Evolutionary conservation across 2,797 vertebrate genomes (phyloP).

Genomic region (Clarias fuscus): DNA sequence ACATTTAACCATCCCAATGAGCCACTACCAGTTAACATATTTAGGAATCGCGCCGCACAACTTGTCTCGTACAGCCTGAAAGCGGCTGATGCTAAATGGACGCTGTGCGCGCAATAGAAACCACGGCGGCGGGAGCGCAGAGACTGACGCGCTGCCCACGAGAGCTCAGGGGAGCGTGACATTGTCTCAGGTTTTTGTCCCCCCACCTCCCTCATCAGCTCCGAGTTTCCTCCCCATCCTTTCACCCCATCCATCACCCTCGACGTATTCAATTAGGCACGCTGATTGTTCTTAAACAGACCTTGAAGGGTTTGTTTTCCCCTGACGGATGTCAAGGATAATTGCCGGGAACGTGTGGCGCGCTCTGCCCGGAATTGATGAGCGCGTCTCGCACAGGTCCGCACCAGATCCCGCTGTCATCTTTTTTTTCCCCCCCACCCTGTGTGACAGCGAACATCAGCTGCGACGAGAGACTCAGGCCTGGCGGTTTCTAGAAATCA

Average conservation of each 20-base stretch:
- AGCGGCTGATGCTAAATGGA: conserved; percentile 9
- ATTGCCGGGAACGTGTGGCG: conserved; percentile 46
- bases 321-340: conserved; percentile 58
- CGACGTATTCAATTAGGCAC: conserved; percentile 60
- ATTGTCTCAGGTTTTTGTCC: conserved; percentile 40
- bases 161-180: conserved; percentile 36
- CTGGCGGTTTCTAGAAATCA: conserved; percentile 18
- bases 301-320: conserved; percentile 63
- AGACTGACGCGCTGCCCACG: conserved; percentile 9
- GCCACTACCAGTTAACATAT: conserved; percentile 11
- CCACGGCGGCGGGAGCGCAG: not conserved
- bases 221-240: conserved; percentile 31
- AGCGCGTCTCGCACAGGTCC: conserved; percentile 22
- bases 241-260: conserved; percentile 53
- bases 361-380: conserved; percentile 53
- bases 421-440: not conserved
- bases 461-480: conserved; percentile 13
- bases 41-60: conserved; percentile 35
- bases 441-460: conserved; percentile 34
- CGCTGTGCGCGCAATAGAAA: not conserved
- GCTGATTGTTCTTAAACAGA: conserved; percentile 64
- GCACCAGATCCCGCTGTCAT: conserved; percentile 25
- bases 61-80: conserved; percentile 35
- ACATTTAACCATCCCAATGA: conserved; percentile 37
- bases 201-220: not conserved